Evolutionary conservation across 2,113 vertebrate species (phyloP), one percentile per base, ranked within the genome.

Genomic region (Terrapene triunguis): DNA sequence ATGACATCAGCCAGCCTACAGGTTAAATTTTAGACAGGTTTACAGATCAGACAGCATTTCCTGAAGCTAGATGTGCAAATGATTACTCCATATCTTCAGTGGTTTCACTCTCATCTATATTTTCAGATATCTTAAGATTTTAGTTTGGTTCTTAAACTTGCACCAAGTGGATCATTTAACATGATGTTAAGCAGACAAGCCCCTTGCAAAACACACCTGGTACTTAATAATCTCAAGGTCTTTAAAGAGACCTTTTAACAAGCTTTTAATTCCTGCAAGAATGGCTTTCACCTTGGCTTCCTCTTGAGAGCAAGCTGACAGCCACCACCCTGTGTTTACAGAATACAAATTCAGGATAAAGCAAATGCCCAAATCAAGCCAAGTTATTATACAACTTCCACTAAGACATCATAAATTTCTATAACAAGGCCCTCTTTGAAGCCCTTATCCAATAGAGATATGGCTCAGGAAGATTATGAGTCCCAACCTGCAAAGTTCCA

Each of bases 61-160:
- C 65, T 38, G 35, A 21, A 3, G 3, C 5, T 1, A 51, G 53
- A 79, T 0, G 19, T 13, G 5, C 80, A 76, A 72, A 25, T 44
- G 57, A 1, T 2, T 51, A 22, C 8, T n/a, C 42, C 53, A 29
- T 78, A 38, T 12, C 29, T 16, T 59, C 0, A 0, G 53, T 6
- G 21, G 69, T 16, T 53, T 42, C 38, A 10, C 12, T 2, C 5
- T 29, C 80, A 27, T 27, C 22, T 13, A 10, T 44, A 12, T 57
- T 82, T 55, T 9, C 51, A 3, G 21, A 24, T 2, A 35, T 0
- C 74, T 82, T 1, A 1, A 78, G 10, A 50, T 6, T 89, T 74
- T 1, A 32, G 32, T 4, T 13, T 3, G 6, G 29, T 6, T 93
- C 90, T 88, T 7, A 48, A 76, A 62, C 1, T 21, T 0, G 3